Evolutionary conservation across 2,797 vertebrate species (phyloP).

Genomic region (Vireo griseus): DNA sequence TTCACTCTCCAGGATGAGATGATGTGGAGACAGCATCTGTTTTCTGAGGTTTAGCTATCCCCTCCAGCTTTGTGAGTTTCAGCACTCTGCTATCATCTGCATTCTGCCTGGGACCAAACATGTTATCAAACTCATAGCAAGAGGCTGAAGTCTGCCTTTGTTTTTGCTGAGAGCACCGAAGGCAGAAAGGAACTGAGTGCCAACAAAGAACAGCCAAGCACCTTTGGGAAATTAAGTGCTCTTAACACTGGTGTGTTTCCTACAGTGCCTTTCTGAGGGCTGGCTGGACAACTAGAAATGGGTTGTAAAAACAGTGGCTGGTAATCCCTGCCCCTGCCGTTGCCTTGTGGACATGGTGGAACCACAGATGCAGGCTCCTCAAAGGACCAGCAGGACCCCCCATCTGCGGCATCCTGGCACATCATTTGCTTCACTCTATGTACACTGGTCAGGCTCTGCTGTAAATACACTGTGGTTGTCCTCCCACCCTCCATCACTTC

Average conservation of each 20-base stretch:
- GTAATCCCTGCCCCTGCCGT: not conserved
- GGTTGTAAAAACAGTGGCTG: not conserved
- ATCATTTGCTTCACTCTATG: not conserved
- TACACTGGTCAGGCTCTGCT: not conserved
- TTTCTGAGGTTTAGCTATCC: not conserved
- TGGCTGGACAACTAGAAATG: not conserved
- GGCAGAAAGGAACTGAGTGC: not conserved
- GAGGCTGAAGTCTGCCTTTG: not conserved
- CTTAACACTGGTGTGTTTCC: not conserved
- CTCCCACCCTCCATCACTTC: not conserved
- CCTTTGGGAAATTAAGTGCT: not conserved
- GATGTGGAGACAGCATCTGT: not conserved
- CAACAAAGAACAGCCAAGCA: not conserved
- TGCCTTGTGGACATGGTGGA: not conserved
- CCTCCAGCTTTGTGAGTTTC: not conserved
- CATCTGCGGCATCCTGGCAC: rapidly evolving
- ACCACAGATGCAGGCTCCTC: not conserved
- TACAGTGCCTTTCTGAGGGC: not conserved
- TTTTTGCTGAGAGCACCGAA: not conserved
- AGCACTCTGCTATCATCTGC: not conserved
- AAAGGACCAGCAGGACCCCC: not conserved
- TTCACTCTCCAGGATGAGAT: not conserved
- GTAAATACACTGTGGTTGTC: constrained; percentile 15
- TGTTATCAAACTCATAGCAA: not conserved
- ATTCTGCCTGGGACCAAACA: not conserved